These are phyloP conservation scores for Zhengitettix transpicula DNA, from an alignment of 2,888 invertebrate species.

Conservation along the genomic window DNA sequence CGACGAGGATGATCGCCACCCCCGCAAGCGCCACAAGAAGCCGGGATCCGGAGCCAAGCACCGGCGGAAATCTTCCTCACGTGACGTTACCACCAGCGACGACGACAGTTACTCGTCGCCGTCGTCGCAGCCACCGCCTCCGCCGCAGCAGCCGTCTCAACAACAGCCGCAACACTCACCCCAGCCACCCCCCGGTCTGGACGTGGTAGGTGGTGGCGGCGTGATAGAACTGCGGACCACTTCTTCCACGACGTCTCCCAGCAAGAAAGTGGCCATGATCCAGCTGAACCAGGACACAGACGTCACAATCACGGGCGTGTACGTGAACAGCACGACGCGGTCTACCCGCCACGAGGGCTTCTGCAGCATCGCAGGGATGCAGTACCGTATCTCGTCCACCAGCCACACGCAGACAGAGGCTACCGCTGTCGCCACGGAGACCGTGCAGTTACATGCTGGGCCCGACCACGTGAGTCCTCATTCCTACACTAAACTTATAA, in stretches of 20 bases:
- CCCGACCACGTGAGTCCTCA: slow-evolving; percentile 25
- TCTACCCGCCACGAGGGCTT: slow-evolving; percentile 66
- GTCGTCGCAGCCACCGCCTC: neutral
- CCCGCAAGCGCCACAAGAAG: no score
- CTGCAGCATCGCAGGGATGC: slow-evolving; percentile 71
- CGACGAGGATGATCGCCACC: neutral
- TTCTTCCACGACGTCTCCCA: slow-evolving; percentile 3
- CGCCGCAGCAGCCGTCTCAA: neutral
- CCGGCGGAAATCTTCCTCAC: no score
- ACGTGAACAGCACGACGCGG: slow-evolving; percentile 55
- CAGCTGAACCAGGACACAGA: slow-evolving; percentile 66
- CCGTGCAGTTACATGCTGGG: slow-evolving; percentile 19
- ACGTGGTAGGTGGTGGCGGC: slow-evolving; percentile 21
- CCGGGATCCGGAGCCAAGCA: no score
- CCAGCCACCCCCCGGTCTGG: neutral
- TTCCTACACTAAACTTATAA: slow-evolving; percentile 27
- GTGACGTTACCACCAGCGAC: no score
- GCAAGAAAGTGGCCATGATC: slow-evolving; percentile 42
- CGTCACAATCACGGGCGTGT: slow-evolving; percentile 75
- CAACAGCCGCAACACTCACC: neutral
- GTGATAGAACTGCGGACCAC: slow-evolving; percentile 22
- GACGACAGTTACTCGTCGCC: neutral
- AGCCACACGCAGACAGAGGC: slow-evolving; percentile 75
- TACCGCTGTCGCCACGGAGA: slow-evolving; percentile 55
- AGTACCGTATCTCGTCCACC: slow-evolving; percentile 74